Base-by-base conservation (phyloP, 2,797 vertebrate species). In the Premnoplex brunnescens region DNA sequence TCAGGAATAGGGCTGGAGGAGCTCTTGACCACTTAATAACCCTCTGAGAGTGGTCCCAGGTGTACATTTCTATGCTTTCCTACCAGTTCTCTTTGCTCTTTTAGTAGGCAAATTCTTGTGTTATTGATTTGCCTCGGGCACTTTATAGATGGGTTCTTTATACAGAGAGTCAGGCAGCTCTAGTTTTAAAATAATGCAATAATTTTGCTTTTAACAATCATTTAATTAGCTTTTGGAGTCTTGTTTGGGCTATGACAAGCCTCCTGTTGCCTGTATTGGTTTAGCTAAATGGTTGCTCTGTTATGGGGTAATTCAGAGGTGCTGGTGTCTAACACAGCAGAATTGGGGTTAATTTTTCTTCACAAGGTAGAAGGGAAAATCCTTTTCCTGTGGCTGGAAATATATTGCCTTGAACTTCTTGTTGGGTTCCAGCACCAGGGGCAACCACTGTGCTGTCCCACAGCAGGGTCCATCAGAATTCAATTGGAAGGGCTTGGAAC, bases 151-250 rank as follows among this genome's bases (percentile, higher is more conserved):
- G 37, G 64, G 8, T 55, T 89, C 72, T 96, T 92, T 92, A 74
- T 32, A 48, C 26, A 30, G 12, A 63, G 69, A 59, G 59, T 52
- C 93, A 85, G 6, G 8, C 72, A 77, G 84, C 64, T 39, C 34
- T 64, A 59, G 74, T 49, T 93, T 91, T 87, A 36, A 92, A 87
- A 89, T 88, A 95, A 94, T 52, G 81, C 62, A 48, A 74, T 84
- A 74, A 55, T 93, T 95, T 86, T 90, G 39, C 82, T 30, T 92
- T 78, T 91, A 64, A 9, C 60, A 72, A 34, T 90, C 18, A 28
- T 88, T 92, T 96, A 90, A 91, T 58, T 91, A 88, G 72, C 80
- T 95, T 96, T 89, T 59, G 85, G 93, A 96, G 88, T 63, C 15
- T 27, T 58, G 59, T 95, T 96, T 95, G 91, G 94, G 95, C 81